Base-by-base conservation (phyloP, 1,140 invertebrate species). In the Daktulosphaira vitifoliae region DNA sequence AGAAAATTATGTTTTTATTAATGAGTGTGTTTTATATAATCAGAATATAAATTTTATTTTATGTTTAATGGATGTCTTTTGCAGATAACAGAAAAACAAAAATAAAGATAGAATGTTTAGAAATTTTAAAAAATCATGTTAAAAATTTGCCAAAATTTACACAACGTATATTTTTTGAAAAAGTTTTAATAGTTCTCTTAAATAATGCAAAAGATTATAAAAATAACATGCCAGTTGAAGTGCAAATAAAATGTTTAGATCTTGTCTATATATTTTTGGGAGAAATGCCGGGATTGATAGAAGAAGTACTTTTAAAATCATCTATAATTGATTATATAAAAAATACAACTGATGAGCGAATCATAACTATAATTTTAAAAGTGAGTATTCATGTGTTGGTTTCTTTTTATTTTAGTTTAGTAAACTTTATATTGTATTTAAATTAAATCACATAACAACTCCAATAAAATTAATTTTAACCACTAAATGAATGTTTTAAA, bases 211-310 rank as follows among this genome's bases (percentile, higher is more conserved):
- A n/a, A n/a, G 42, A 62, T 62, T 29, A 29, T 9, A 16, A 46
- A 46, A 62, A 62, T 25, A 62, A 48, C 29, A 62, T 62, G 20
- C 56, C 56, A 3, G 29, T 62, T 29, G 56, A 62, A 48, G 56
- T 62, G 9, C 56, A 62, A 46, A n/a, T 48, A 13, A 62, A 62
- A 33, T 62, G 56, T 62, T 46, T 62, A 20, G 42, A 62, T 46
- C 42, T 62, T 48, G 2, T 62, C 0, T 26, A 46, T 37, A 20
- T 5, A 23, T 62, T 46, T 8, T 29, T 62, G 20, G 44, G 15
- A 46, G 42, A 62, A 18, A 20, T 62, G 22, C 20, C 56, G 15
- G 42, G 29, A 62, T 25, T 25, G 15, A 33, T 25, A 29, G 42
- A 62, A 62, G 25, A 25, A 33, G 18, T 62, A 48, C 29, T 62